Evolutionary conservation across 2,113 vertebrate genomes (phyloP).

Genomic region (Rhinichthys klamathensis): DNA sequence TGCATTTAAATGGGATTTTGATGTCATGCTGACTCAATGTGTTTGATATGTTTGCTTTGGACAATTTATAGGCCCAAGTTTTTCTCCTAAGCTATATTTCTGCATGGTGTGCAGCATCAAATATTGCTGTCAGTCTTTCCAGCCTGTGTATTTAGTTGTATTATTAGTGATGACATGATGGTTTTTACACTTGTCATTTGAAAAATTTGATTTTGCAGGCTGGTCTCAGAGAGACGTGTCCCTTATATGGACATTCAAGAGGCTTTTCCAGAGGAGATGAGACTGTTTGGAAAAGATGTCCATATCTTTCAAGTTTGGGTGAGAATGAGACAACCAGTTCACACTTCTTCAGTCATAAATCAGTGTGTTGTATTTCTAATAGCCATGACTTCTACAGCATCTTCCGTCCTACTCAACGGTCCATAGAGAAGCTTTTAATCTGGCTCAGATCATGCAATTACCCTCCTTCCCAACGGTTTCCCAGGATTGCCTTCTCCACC

Average conservation of each 20-base stretch:
- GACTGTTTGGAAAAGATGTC: conserved; percentile 60
- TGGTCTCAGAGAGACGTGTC: conserved; percentile 68
- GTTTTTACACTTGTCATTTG: neutral
- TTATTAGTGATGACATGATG: neutral
- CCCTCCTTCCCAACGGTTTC: conserved; percentile 86
- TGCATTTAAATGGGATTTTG: neutral
- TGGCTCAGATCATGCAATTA: conserved; percentile 80
- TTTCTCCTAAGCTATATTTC: neutral
- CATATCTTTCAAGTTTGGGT: conserved; percentile 71
- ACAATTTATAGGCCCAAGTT: neutral
- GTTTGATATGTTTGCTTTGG: neutral
- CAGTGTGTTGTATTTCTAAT: neutral
- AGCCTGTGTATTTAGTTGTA: neutral
- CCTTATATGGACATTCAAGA: conserved; percentile 72
- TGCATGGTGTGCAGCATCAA: neutral
- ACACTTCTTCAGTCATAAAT: neutral
- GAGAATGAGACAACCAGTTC: conserved; percentile 2
- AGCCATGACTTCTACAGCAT: conserved; percentile 71
- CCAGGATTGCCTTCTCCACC: conserved; percentile 84
- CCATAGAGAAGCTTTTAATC: conserved; percentile 70
- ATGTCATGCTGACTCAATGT: neutral
- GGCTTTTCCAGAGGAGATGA: conserved; percentile 72
- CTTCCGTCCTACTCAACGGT: conserved; percentile 80
- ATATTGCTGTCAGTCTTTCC: neutral
- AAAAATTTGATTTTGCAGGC: conserved; percentile 57